Evolutionary conservation across 2,888 invertebrate species (phyloP).

Genomic region (Thymelicus sylvestris): DNA sequence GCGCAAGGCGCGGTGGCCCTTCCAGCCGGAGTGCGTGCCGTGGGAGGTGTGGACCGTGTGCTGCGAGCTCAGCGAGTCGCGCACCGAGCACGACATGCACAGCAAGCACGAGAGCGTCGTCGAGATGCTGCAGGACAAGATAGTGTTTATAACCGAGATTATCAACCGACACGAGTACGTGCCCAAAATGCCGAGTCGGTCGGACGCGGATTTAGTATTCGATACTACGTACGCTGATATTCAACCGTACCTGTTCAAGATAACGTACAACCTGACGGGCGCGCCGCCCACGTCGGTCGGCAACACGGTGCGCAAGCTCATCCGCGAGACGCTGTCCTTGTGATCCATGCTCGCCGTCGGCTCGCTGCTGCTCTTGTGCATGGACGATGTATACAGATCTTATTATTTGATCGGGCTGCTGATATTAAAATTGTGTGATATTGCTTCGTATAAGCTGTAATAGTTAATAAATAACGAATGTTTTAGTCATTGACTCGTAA

Average conservation of each 20-base stretch:
- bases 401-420: slow-evolving; percentile 41
- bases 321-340: slow-evolving; percentile 93
- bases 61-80: slow-evolving; percentile 93
- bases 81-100: slow-evolving; percentile 94
- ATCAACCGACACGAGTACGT: slow-evolving; percentile 98
- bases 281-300: slow-evolving; percentile 92
- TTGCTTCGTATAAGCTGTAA: slow-evolving; percentile 35
- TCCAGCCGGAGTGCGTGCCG: slow-evolving; percentile 95
- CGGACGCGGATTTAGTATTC: slow-evolving; percentile 96
- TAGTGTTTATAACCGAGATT: slow-evolving; percentile 96
- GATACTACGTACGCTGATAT: slow-evolving; percentile 97
- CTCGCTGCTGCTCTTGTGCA: slow-evolving; percentile 39
- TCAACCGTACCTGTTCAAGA: slow-evolving; percentile 98
- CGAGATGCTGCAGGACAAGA: slow-evolving; percentile 95
- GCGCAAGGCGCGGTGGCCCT: slow-evolving; percentile 95
- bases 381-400: slow-evolving; percentile 40
- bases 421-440: slow-evolving; percentile 41
- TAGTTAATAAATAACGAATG: slow-evolving; percentile 29
- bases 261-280: slow-evolving; percentile 92
- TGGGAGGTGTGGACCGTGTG: slow-evolving; percentile 99
- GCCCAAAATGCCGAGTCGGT: slow-evolving; percentile 97
- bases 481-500: slow-evolving; percentile 35
- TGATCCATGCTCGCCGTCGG: slow-evolving; percentile 72
- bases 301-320: slow-evolving; percentile 94
- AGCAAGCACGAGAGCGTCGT: slow-evolving; percentile 94